phyloP scores from a whole-genome alignment of 2,797 vertebrate species.

The Poeciliopsis paucimaculata region DNA sequence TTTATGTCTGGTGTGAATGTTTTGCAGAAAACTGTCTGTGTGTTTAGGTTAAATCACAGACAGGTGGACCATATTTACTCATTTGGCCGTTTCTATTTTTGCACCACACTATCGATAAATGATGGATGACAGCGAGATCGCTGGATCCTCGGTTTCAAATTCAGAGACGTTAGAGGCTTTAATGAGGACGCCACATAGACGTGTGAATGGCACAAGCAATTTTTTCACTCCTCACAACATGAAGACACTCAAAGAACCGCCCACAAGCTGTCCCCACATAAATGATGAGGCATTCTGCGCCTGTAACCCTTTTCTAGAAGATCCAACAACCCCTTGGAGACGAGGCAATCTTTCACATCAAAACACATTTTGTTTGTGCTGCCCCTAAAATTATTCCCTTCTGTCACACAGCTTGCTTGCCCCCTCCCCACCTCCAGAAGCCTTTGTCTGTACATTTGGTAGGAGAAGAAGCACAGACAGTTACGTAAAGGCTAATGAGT shows the following conservation, averaged over 20 bases:
- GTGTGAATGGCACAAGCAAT: slow-evolving; percentile 44
- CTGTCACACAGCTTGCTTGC: slow-evolving; percentile 54
- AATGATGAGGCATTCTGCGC: slow-evolving; percentile 55
- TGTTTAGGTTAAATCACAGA: not conserved
- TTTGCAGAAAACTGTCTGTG: no score
- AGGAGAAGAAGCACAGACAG: slow-evolving; percentile 46
- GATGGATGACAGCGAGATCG: slow-evolving; percentile 30
- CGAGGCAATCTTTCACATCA: slow-evolving; percentile 64
- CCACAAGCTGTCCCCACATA: slow-evolving; percentile 50
- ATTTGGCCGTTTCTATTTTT: not conserved
- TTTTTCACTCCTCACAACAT: slow-evolving; percentile 49
- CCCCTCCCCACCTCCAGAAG: slow-evolving; percentile 20
- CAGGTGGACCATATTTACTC: not conserved
- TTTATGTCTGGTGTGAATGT: not conserved
- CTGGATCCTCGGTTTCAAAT: slow-evolving; percentile 22
- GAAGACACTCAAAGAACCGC: slow-evolving; percentile 51
- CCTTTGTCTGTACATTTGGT: slow-evolving; percentile 61
- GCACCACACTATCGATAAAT: slow-evolving; percentile 31
- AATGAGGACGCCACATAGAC: slow-evolving; percentile 56
- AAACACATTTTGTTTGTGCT: slow-evolving; percentile 64
- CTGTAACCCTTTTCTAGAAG: slow-evolving; percentile 51
- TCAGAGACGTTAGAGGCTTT: slow-evolving; percentile 49
- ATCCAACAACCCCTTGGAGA: slow-evolving; percentile 55
- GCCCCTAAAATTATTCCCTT: slow-evolving; percentile 58
- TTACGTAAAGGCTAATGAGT: slow-evolving; percentile 69